Conservation (phyloP, 2,113 vertebrate species). For the Lamprologus tigripictilis region DNA sequence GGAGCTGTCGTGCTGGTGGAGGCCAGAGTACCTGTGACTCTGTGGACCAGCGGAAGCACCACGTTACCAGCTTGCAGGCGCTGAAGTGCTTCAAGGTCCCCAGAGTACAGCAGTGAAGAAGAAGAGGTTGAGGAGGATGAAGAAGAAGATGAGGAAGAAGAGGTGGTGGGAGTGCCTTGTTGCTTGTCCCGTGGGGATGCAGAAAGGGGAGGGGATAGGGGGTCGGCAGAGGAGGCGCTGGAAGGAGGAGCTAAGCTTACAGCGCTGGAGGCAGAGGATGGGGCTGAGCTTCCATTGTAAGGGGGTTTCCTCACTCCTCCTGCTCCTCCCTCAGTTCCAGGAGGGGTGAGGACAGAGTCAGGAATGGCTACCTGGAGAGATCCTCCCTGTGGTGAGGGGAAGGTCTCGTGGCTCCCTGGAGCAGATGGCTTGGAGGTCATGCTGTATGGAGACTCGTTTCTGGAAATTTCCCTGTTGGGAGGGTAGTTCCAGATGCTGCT, state of each 20-base stretch:
- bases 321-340: slow-evolving; percentile 83
- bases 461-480: slow-evolving; percentile 96
- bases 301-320: slow-evolving; percentile 82
- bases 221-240: slow-evolving; percentile 84
- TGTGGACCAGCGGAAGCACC: slow-evolving; percentile 92
- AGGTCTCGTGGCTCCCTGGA: slow-evolving; percentile 78
- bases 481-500: slow-evolving; percentile 99
- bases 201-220: slow-evolving; percentile 93
- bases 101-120: slow-evolving; percentile 90
- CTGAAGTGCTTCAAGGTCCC: slow-evolving; percentile 94
- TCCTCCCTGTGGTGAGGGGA: slow-evolving; percentile 85
- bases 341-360: slow-evolving; percentile 95
- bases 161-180: slow-evolving; percentile 78
- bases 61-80: slow-evolving; percentile 93
- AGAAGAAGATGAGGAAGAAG: slow-evolving; percentile 78
- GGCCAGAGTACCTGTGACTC: slow-evolving; percentile 88
- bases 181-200: slow-evolving; percentile 96
- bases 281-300: slow-evolving; percentile 70
- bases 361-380: slow-evolving; percentile 91
- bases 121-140: slow-evolving; percentile 79
- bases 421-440: slow-evolving; percentile 94
- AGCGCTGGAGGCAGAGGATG: slow-evolving; percentile 64
- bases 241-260: slow-evolving; percentile 78
- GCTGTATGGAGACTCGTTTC: slow-evolving; percentile 97
- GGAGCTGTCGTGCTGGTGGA: slow-evolving; percentile 85